Conservation (phyloP, 1,140 invertebrate genomes). For the Lucilia cuprina region DNA sequence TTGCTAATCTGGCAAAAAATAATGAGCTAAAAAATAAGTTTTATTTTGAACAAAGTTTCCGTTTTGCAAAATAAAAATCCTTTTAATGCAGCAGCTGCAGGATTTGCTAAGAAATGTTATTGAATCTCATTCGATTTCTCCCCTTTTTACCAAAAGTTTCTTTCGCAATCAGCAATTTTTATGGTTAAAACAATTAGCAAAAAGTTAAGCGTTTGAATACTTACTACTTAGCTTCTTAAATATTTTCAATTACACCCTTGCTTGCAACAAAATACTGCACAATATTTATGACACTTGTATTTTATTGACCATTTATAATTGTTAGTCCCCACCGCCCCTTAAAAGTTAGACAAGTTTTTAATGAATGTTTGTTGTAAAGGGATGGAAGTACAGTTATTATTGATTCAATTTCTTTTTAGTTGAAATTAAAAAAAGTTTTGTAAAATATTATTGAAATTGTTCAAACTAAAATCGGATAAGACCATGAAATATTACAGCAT, state of each 20-base stretch:
- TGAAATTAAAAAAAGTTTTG: background rate
- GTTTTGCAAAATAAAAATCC: too few relatives aligned
- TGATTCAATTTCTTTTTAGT: background rate
- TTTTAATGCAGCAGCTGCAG: too few relatives aligned
- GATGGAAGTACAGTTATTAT: background rate
- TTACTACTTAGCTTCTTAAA: background rate
- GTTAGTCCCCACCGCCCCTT: background rate
- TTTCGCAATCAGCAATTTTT: background rate
- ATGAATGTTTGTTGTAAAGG: background rate
- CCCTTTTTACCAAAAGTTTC: background rate
- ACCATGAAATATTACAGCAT: background rate
- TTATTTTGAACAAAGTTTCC: too few relatives aligned
- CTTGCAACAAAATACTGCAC: background rate
- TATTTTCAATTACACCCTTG: background rate
- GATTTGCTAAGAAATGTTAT: too few relatives aligned
- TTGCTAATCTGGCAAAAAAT: too few relatives aligned
- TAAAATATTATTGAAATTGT: background rate
- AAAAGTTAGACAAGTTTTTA: background rate
- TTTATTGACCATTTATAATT: background rate
- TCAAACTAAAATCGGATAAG: background rate
- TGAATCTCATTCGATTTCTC: background rate
- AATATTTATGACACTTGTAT: background rate
- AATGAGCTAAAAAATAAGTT: too few relatives aligned
- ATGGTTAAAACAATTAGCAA: constrained; percentile 4
- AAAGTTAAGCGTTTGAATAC: background rate